phyloP scores from a whole-genome alignment of 1,140 invertebrate species.

The Aphelinus atriplicis region DNA sequence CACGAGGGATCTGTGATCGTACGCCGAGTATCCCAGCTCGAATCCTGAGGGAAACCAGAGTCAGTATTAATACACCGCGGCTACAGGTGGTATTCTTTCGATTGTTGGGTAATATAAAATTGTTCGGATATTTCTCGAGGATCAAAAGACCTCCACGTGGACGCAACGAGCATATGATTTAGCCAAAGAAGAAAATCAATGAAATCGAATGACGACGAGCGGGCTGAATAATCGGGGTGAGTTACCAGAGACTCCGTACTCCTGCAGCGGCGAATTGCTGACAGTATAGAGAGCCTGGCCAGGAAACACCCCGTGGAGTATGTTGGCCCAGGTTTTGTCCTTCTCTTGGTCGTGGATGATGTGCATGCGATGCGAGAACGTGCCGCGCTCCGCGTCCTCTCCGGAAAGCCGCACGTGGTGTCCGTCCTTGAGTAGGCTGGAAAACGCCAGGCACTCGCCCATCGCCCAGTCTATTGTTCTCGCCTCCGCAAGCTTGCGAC shows the following conservation, averaged over 20 bases:
- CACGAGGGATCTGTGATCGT: constrained; percentile 82
- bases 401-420: constrained; percentile 77
- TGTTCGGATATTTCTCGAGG: too few species aligned
- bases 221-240: background rate
- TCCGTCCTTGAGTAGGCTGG: constrained; percentile 75
- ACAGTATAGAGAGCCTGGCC: constrained; percentile 81
- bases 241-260: constrained; percentile 77
- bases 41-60: constrained; percentile 67
- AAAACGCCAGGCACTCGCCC: constrained; percentile 85
- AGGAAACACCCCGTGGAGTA: constrained; percentile 76
- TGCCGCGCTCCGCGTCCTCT: constrained; percentile 89
- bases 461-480: constrained; percentile 84
- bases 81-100: too few species aligned
- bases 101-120: too few species aligned
- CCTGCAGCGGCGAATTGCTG: constrained; percentile 83
- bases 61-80: too few species aligned
- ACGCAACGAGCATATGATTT: background rate
- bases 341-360: constrained; percentile 84
- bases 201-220: too few species aligned
- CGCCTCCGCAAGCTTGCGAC: constrained; percentile 75
- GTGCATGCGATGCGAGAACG: constrained; percentile 83
- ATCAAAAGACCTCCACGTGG: background rate
- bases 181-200: too few species aligned
- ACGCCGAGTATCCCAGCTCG: constrained; percentile 86
- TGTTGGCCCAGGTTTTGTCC: constrained; percentile 72